Base-by-base conservation (phyloP, 2,888 invertebrate genomes). In the Leistus spinibarbis region DNA sequence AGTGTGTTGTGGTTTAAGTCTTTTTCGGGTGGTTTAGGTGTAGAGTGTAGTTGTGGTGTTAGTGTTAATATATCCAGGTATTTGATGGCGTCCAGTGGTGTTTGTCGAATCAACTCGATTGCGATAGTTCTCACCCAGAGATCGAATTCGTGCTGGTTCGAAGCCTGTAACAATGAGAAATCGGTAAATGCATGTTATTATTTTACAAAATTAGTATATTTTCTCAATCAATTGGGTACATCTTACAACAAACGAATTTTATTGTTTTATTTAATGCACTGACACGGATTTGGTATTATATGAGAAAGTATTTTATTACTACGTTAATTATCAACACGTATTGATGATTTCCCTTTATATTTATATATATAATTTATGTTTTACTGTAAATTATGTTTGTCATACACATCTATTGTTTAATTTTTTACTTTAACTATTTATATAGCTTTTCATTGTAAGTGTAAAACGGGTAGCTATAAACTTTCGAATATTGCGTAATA, bases 71-170 rank as follows among this genome's bases (percentile, higher is more conserved):
- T 92, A 83, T 92, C 92, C 81, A 93, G 84, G 82, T 92, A 92
- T 82, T 92, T 91, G 76, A 93, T 88, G 78, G 91, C 90, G 66
- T 92, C 91, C 78, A 93, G 85, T 19, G 93, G 93, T 27, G 93
- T 93, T 83, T 93, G 93, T 1, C 92, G 89, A 78, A 93, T 91
- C 78, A 93, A 88, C 83, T 93, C 92, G 78, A 92, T 90, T 69
- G 92, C 93, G 77, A 93, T 88, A 72, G 91, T 91, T 81, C 91
- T 90, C 81, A 92, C 92, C 93, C 93, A 93, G 76, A 91, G 88
- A 84, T 91, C 90, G 84, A 92, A 93, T 80, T 90, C 89, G 80
- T 89, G 88, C 83, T 91, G 91, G 82, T 89, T 91, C 84, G 90
- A 89, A 82, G 91, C 90, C 93, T 93, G 88, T 71, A 89, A 90